phyloP scores from a whole-genome alignment of 92 coral and sea anemone species.

The Phymanthus crucifer region DNA sequence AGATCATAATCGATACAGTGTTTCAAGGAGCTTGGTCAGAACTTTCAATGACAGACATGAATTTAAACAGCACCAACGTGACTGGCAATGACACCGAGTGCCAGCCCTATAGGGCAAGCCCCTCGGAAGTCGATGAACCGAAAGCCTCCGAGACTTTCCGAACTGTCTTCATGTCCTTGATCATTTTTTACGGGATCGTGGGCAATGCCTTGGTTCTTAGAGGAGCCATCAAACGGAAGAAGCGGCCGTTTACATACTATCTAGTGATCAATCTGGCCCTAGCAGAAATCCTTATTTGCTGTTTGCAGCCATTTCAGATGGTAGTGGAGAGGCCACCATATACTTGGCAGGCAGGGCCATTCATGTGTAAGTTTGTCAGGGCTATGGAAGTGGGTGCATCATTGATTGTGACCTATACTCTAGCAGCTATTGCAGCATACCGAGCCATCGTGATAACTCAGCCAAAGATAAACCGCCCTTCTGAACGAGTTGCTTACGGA shows the following conservation, averaged over 20 bases:
- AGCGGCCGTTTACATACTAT: constrained; percentile 32
- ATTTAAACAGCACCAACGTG: not conserved
- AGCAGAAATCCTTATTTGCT: constrained; percentile 29
- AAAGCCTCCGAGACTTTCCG: not conserved
- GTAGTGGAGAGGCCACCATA: not conserved
- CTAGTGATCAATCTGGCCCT: constrained; percentile 42
- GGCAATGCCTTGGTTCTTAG: constrained; percentile 1
- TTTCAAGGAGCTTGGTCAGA: not conserved
- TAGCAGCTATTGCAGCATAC: constrained; percentile 43
- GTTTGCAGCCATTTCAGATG: constrained; percentile 12
- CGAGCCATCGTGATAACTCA: constrained; percentile 19
- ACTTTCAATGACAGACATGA: not conserved
- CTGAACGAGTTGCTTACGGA: not conserved
- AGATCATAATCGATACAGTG: no score
- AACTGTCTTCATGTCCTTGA: not conserved
- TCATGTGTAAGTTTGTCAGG: constrained; percentile 8
- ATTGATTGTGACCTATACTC: constrained; percentile 22
- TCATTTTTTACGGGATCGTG: not conserved
- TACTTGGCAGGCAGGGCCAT: not conserved
- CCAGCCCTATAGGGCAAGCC: not conserved
- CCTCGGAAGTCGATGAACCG: not conserved
- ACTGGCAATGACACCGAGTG: not conserved
- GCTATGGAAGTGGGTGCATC: constrained; percentile 1
- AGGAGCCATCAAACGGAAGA: not conserved
- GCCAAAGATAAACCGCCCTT: not conserved